Base-by-base conservation (phyloP, 1,140 invertebrate species). In the Rhyzopertha dominica region DNA sequence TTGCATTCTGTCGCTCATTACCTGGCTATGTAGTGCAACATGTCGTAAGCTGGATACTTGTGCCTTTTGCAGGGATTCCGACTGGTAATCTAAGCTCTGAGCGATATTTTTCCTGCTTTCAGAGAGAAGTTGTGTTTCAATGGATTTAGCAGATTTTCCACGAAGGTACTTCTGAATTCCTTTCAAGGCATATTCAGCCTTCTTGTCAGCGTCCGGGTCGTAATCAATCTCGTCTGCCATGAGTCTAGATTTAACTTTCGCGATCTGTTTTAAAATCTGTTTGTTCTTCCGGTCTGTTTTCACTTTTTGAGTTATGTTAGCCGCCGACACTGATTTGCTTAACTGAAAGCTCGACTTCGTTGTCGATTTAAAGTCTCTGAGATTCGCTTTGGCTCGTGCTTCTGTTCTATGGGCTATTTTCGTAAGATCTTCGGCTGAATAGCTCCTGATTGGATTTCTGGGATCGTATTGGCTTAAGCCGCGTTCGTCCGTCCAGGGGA, bases 401-500 rank as follows among this genome's bases (percentile, higher is more conserved):
- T 82, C 75, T 35, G 80, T 75, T 53, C 77, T 73, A 43, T 74
- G 65, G 7, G 82, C 80, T 54, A 84, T 70, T 49, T 71, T 74
- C 10, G 74, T 56, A 5, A 86, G 67, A 58, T 86, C 82, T 48
- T 75, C 70, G 35, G 75, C 71, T 13, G 74, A 76, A 51, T 85
- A 85, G 37, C 48, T 51, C 44, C 43, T 51, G 19, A 60, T 38
- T 34, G 40, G 9, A 31, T 56, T 62, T 31, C 47, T 58, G 28
- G 66, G 59, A 45, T 60, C 49, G 53, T 76, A 82, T 53, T 77
- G 74, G 37, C 76, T 69, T 39, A 82, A 64, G 2, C 75, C 79
- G 47, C 80, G 71, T 58, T 85, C 82, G 58, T 86, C 82, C 2
- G 77, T 76, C 80, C 80, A 85, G 5, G 85, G 85, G 42, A 88